phyloP scores from a whole-genome alignment of 2,888 invertebrate species.

The Drosophila kokeensis region DNA sequence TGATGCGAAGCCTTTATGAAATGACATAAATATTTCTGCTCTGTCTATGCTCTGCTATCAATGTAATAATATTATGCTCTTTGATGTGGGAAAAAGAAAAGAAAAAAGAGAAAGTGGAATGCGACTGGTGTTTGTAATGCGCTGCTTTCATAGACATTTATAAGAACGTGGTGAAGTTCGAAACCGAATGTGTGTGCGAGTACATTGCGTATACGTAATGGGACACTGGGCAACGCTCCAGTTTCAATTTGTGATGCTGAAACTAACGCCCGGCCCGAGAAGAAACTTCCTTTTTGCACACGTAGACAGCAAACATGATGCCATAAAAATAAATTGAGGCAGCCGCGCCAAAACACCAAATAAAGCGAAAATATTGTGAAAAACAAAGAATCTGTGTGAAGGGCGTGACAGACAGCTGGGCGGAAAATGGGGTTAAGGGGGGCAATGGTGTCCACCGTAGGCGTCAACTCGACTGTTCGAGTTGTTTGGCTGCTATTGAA shows the following conservation, averaged over 20 bases:
- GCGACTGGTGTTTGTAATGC: conserved; percentile 3
- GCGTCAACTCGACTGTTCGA: conserved; percentile 37
- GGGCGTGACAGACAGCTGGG: conserved; percentile 15
- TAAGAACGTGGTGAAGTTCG: conserved; percentile 19
- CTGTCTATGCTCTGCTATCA: neutral
- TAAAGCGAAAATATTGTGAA: conserved; percentile 24
- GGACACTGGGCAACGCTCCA: conserved; percentile 57
- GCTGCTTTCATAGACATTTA: conserved; percentile 23
- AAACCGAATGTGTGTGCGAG: conserved; percentile 10
- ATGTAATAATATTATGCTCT: conserved; percentile 7
- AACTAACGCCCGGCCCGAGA: conserved; percentile 53
- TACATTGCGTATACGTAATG: conserved; percentile 65
- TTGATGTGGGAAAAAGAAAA: conserved; percentile 9
- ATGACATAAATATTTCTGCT: neutral
- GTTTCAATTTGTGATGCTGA: conserved; percentile 68
- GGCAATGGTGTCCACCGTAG: neutral
- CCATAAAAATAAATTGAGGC: conserved; percentile 77
- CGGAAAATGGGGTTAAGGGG: neutral
- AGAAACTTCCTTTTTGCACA: conserved; percentile 43
- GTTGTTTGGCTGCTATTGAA: conserved; percentile 48
- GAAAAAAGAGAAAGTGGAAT: neutral
- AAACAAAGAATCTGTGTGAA: conserved; percentile 6
- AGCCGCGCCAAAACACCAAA: conserved; percentile 41
- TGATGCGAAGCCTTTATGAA: neutral
- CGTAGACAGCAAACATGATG: conserved; percentile 66